Evolutionary conservation across 2,888 invertebrate genomes (phyloP), one percentile per base, ranked within the genome.

Genomic region (Eretmocerus hayati): DNA sequence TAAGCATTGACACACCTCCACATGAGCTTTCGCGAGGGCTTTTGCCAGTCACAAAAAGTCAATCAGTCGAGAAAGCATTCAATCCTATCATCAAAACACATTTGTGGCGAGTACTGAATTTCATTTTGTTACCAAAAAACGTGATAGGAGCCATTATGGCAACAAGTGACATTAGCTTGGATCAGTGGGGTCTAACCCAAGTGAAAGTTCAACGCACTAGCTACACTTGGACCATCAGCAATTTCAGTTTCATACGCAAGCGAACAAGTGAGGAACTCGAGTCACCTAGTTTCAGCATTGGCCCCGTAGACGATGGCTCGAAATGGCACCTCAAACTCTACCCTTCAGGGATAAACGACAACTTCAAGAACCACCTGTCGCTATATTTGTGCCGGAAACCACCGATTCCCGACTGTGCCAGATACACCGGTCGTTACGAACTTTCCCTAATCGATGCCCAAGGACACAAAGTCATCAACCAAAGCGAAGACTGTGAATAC

Each of bases 181-280:
- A 39, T 18, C 41, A 48, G 23, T 42, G 48, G 48, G 48, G 42
- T 18, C 19, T 23, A 4, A 48, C 48, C 5, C 42, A 31, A 4
- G 38, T 42, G 13, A 42, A 42, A 20, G 13, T 41, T n/a, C 21
- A 9, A n/a, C 32, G 26, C 18, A 42, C 16, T 32, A 42, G 6
- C 6, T 48, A 48, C 32, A 38, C 32, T 3, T 48, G 48, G 48
- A 38, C 38, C 2, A 48, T 48, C 16, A 26, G 32, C 3, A 42
- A 48, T 4, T 38, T 38, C 23, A 38, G 42, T 19, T 38, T 33
- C 23, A 11, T 42, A n/a, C 23, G 15, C 1, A 42, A 22, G 13
- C 9, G 4, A 22, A 23, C 16, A 2, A 39, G 42, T 2, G 38
- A 48, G 4, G 32, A 32, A 6, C 32, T 48, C 2, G 33, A 42